These are phyloP conservation scores for Magallana nippona DNA, from an alignment of 2,888 invertebrate species.

Conservation along the genomic window DNA sequence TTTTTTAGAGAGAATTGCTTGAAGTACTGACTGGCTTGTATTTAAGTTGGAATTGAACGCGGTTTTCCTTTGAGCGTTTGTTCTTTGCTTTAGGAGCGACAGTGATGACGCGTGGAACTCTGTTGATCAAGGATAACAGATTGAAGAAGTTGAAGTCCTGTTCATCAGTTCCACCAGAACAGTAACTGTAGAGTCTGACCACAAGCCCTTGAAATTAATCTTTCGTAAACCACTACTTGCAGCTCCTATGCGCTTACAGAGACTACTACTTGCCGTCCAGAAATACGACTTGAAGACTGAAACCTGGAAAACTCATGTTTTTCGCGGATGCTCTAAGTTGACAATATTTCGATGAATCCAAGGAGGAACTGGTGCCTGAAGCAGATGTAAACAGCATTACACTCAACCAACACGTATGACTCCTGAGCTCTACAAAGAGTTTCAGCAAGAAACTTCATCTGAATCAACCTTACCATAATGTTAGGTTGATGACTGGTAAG, in stretches of 20 bases:
- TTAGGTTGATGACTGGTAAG: no score
- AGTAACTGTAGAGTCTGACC: no score
- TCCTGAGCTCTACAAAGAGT: not conserved
- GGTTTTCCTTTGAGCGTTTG: not conserved
- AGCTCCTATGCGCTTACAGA: no score
- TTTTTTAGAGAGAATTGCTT: not conserved
- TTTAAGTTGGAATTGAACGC: not conserved
- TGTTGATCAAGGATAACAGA: not conserved
- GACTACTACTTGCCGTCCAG: no score
- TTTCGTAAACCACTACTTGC: no score
- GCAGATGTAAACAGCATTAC: conserved; percentile 20
- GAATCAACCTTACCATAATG: conserved; percentile 38
- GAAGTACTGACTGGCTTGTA: not conserved
- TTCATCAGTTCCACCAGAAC: no score
- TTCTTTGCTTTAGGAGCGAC: not conserved
- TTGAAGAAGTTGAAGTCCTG: not conserved
- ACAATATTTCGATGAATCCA: conserved; percentile 33
- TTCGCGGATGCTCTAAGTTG: conserved; percentile 38
- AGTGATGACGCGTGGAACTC: not conserved
- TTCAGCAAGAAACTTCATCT: conserved; percentile 1
- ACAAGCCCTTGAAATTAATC: no score
- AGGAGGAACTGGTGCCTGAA: conserved; percentile 28
- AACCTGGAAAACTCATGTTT: conserved; percentile 36
- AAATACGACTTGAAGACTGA: no score
- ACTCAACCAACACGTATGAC: conserved; percentile 38